These are phyloP conservation scores for Hybos culiciformis DNA, from an alignment of 2,888 invertebrate genomes.

Conservation along the genomic window DNA sequence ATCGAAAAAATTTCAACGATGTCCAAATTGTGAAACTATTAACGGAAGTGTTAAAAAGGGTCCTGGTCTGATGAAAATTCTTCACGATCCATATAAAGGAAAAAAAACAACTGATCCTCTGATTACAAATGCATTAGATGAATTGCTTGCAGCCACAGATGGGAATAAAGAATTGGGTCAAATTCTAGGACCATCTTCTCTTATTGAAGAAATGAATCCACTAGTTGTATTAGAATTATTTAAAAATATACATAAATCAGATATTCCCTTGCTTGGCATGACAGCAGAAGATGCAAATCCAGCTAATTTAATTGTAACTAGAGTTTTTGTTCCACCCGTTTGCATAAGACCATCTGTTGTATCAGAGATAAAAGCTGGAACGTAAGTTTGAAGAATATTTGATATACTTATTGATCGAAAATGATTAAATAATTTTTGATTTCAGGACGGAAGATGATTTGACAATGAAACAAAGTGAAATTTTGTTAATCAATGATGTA, in stretches of 20 bases:
- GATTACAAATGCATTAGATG: constrained; percentile 44
- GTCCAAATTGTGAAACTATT: constrained; percentile 66
- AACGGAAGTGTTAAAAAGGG: constrained; percentile 93
- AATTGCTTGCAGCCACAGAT: constrained; percentile 57
- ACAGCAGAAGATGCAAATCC: constrained; percentile 48
- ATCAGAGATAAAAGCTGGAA: constrained; percentile 88
- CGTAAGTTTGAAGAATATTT: constrained; percentile 47
- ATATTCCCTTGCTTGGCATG: constrained; percentile 46
- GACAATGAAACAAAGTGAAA: constrained; percentile 94
- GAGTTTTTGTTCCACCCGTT: constrained; percentile 89
- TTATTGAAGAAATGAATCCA: constrained; percentile 49
- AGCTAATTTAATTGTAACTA: constrained; percentile 77
- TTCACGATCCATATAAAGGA: constrained; percentile 74
- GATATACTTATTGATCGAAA: neutral
- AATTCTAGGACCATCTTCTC: constrained; percentile 24
- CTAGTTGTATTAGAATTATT: constrained; percentile 67
- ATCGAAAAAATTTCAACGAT: constrained; percentile 72
- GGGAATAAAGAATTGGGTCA: constrained; percentile 68
- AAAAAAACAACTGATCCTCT: constrained; percentile 55
- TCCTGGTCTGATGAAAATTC: constrained; percentile 69
- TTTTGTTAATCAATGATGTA: constrained; percentile 86
- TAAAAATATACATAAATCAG: constrained; percentile 54
- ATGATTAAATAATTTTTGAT: constrained; percentile 6
- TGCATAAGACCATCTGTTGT: constrained; percentile 95
- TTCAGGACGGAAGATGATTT: constrained; percentile 85